Evolutionary conservation across 2,113 vertebrate genomes (phyloP).

Genomic region (Ceuthmochares aereus): DNA sequence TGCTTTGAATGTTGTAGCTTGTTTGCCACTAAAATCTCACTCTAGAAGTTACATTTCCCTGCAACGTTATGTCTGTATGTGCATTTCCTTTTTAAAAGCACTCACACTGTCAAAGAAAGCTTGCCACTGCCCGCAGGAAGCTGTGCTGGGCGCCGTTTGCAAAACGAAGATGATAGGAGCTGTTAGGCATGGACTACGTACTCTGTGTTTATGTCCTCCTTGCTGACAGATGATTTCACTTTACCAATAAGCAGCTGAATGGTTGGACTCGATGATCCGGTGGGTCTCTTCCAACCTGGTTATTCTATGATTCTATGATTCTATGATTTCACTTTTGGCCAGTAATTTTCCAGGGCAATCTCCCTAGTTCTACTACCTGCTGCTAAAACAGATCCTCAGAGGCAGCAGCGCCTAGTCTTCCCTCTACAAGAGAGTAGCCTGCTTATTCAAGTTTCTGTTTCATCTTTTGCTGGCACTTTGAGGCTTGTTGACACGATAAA

Average conservation of each 20-base stretch:
- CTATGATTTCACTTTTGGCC: neutral
- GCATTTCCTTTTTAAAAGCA: neutral
- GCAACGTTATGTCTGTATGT: neutral
- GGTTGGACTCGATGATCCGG: too few species aligned
- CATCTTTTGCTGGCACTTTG: neutral
- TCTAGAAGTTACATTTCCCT: neutral
- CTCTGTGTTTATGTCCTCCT: neutral
- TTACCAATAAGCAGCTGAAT: neutral
- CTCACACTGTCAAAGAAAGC: neutral
- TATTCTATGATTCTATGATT: too few species aligned
- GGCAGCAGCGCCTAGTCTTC: neutral
- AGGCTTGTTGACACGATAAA: neutral
- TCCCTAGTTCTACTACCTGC: neutral
- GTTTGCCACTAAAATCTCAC: neutral
- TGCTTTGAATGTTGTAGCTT: neutral
- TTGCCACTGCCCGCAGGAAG: neutral
- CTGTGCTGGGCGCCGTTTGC: neutral
- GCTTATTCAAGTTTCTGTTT: neutral
- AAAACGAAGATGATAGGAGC: neutral
- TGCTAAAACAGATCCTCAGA: neutral
- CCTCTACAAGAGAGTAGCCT: neutral
- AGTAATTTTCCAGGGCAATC: neutral
- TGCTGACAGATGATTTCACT: neutral
- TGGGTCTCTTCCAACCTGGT: too few species aligned
- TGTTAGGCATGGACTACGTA: neutral